These are phyloP conservation scores for Pimpla rufipes DNA, from an alignment of 2,888 invertebrate species.

Conservation along the genomic window DNA sequence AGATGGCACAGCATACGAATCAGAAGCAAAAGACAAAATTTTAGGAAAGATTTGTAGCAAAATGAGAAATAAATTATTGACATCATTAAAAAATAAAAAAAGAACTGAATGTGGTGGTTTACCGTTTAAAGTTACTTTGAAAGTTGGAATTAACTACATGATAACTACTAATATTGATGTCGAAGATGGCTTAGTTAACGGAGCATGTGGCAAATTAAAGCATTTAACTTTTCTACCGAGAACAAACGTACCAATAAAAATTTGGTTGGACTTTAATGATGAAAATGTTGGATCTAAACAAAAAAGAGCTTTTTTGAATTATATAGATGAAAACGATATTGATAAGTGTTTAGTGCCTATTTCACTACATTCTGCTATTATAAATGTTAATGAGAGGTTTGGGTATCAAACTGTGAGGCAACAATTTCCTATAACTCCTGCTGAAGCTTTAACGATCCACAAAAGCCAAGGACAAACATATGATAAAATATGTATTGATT, in stretches of 20 bases:
- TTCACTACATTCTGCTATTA: neutral
- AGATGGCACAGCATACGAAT: neutral
- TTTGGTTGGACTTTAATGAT: slow-evolving; percentile 30
- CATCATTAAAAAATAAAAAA: slow-evolving; percentile 10
- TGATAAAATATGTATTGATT: slow-evolving; percentile 31
- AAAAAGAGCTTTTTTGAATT: slow-evolving; percentile 25
- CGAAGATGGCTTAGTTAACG: slow-evolving; percentile 14
- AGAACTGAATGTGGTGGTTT: slow-evolving; percentile 13
- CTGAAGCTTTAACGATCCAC: slow-evolving; percentile 37
- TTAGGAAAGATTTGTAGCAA: slow-evolving; percentile 1
- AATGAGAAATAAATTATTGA: slow-evolving; percentile 8
- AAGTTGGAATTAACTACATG: slow-evolving; percentile 68
- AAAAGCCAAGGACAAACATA: slow-evolving; percentile 36
- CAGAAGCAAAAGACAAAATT: neutral
- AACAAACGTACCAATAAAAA: slow-evolving; percentile 17
- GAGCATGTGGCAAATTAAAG: neutral
- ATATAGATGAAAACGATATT: slow-evolving; percentile 38
- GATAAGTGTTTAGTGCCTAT: slow-evolving; percentile 37
- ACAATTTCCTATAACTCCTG: slow-evolving; percentile 35
- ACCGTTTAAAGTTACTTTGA: slow-evolving; percentile 61
- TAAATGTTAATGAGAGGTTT: slow-evolving; percentile 38
- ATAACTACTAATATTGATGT: slow-evolving; percentile 66
- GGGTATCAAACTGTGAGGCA: slow-evolving; percentile 43
- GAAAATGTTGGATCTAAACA: slow-evolving; percentile 49
- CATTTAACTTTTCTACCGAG: slow-evolving; percentile 9